A percentile compares a stretch with the other conserved stretches of the same genome.
phyloP scores from a whole-genome alignment of 2,888 invertebrate species.

The Argyra leucocephala region DNA sequence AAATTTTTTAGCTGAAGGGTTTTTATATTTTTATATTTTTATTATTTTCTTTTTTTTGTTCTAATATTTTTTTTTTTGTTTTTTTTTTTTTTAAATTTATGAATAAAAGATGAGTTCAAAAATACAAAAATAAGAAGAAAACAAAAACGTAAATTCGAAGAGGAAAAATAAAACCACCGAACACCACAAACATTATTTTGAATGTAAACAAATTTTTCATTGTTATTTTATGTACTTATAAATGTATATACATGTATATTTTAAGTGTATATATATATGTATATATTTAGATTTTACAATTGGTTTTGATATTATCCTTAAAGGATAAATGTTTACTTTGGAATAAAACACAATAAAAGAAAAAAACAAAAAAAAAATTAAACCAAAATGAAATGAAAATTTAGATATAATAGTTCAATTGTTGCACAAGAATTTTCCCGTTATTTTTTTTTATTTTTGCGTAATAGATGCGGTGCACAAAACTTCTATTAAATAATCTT shows the following conservation, averaged over 20 bases:
- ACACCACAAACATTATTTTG: conserved; percentile 6
- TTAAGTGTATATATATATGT: neutral
- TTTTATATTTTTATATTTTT: neutral
- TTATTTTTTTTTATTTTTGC: neutral
- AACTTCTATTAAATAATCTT: neutral
- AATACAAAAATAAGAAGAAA: neutral
- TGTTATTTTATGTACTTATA: neutral
- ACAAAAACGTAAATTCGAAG: neutral
- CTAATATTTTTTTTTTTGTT: neutral
- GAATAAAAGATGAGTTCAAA: conserved; percentile 3
- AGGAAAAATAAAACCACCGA: neutral
- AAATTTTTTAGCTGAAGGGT: conserved; percentile 6
- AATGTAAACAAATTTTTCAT: conserved; percentile 3
- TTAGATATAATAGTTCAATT: conserved; percentile 3
- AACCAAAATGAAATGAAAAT: neutral
- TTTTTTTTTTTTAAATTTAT: neutral
- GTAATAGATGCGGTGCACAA: conserved; percentile 4
- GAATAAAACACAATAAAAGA: neutral
- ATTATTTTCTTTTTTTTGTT: neutral
- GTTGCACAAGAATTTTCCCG: neutral
- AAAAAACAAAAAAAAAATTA: neutral
- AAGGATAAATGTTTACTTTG: conserved; percentile 4
- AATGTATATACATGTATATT: neutral
- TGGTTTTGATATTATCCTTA: conserved; percentile 1
- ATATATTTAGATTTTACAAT: neutral